Conservation (phyloP, 2,113 vertebrate genomes). For the Desmodus rotundus region DNA sequence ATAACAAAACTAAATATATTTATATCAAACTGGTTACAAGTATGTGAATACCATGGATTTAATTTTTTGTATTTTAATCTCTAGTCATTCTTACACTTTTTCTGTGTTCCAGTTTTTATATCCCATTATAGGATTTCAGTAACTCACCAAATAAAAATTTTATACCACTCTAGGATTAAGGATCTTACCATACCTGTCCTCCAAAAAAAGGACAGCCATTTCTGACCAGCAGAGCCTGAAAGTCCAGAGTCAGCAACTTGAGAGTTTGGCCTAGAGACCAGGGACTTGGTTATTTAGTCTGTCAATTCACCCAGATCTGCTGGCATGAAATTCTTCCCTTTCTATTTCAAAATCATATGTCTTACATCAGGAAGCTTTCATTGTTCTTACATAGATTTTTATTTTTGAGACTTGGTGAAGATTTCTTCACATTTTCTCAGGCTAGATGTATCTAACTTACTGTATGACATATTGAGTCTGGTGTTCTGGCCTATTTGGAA, state of each 20-base stretch:
- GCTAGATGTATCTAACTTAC: neutral
- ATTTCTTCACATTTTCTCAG: neutral
- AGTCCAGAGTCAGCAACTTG: neutral
- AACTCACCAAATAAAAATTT: neutral
- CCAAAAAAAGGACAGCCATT: neutral
- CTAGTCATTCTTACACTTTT: neutral
- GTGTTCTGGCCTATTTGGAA: neutral
- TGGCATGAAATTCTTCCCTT: neutral
- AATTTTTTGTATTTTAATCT: neutral
- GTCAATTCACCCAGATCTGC: neutral
- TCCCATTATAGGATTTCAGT: neutral
- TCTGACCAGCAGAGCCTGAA: neutral
- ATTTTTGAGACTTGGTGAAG: neutral
- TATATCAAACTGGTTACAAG: neutral
- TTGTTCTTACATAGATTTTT: neutral
- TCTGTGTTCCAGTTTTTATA: neutral
- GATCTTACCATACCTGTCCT: neutral
- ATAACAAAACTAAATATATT: neutral
- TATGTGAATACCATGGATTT: neutral
- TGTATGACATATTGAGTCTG: neutral
- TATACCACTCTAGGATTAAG: neutral
- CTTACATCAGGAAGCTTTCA: neutral
- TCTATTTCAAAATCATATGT: neutral
- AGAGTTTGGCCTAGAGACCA: neutral
- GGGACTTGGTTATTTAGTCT: neutral